These are phyloP conservation scores for Magallana gigas DNA, from an alignment of 1,140 invertebrate genomes.

Conservation along the genomic window DNA sequence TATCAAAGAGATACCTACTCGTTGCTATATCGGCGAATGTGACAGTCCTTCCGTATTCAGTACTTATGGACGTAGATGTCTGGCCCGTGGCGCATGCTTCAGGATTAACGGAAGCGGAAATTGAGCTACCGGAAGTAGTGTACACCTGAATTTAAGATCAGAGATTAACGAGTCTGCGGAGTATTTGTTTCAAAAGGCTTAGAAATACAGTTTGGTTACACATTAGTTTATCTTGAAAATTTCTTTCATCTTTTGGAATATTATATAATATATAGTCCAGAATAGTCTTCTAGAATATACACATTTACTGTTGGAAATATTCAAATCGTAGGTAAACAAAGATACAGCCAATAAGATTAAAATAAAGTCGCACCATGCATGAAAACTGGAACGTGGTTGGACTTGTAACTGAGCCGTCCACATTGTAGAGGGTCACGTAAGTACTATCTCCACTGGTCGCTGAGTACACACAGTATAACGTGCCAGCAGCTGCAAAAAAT, in stretches of 20 bases:
- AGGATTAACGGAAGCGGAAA: conserved; percentile 14
- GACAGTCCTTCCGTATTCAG: not conserved
- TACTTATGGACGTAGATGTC: not conserved
- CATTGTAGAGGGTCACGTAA: conserved; percentile 4
- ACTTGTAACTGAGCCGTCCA: not conserved
- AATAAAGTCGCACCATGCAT: not conserved
- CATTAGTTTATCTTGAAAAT: too few relatives aligned
- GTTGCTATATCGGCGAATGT: conserved; percentile 12
- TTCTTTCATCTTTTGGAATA: too few relatives aligned
- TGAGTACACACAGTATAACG: conserved; percentile 23
- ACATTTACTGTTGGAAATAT: too few relatives aligned
- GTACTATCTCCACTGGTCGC: not conserved
- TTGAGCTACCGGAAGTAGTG: not conserved
- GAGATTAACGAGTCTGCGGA: too few relatives aligned
- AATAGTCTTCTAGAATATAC: too few relatives aligned
- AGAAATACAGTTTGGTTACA: too few relatives aligned
- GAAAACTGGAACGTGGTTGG: conserved; percentile 1
- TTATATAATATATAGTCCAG: too few relatives aligned
- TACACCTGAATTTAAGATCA: not conserved
- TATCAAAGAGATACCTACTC: not conserved
- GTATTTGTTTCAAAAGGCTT: too few relatives aligned
- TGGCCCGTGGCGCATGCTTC: not conserved
- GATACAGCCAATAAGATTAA: too few relatives aligned
- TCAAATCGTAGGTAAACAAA: too few relatives aligned
- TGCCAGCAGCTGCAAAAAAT: not conserved